These are phyloP conservation scores for Myiotriccus ornatus DNA, from an alignment of 2,797 vertebrate species.

Conservation along the genomic window DNA sequence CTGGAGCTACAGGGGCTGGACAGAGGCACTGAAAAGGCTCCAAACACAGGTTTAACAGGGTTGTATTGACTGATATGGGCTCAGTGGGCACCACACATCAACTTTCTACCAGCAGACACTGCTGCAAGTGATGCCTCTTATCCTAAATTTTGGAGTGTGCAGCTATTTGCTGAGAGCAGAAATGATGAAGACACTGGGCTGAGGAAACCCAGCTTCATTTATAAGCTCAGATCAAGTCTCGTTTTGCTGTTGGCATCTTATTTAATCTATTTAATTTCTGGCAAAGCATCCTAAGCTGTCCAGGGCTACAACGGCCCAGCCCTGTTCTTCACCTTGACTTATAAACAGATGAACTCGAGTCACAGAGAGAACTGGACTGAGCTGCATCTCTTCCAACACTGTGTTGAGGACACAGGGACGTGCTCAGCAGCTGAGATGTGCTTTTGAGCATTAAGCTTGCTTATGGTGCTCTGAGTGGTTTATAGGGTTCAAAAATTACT, in stretches of 20 bases:
- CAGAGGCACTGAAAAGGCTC: background rate
- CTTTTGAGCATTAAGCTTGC: background rate
- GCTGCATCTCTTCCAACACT: background rate
- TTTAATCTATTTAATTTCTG: background rate
- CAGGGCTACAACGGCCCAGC: background rate
- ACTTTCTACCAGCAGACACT: background rate
- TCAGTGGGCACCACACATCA: background rate
- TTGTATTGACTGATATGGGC: rapidly evolving
- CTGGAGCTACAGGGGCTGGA: background rate
- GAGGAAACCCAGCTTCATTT: background rate
- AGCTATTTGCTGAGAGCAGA: background rate
- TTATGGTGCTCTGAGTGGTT: background rate
- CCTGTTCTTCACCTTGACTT: background rate
- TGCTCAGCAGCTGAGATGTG: background rate
- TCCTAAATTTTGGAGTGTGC: background rate
- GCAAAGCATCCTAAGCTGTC: background rate
- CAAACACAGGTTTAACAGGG: background rate
- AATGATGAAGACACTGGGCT: background rate
- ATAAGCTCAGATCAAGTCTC: background rate
- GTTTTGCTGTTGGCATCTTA: background rate
- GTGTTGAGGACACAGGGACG: background rate
- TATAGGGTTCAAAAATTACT: background rate
- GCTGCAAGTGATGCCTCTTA: background rate
- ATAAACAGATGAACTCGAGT: background rate
- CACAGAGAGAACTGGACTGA: background rate